Conservation (phyloP, 1,140 invertebrate species). For the Euura saliciscinereae region DNA sequence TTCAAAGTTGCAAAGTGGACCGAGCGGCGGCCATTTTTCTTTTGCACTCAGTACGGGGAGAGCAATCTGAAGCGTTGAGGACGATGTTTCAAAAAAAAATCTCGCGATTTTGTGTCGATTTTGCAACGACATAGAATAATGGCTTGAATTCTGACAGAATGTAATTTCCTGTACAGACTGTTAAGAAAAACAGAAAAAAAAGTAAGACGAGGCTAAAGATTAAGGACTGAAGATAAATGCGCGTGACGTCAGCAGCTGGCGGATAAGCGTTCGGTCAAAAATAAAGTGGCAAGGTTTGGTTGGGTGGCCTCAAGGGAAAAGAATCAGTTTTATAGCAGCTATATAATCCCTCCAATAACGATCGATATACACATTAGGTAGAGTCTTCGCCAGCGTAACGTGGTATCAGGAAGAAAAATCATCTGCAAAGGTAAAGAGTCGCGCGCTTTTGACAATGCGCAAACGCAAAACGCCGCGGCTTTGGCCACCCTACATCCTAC, state of each 20-base stretch:
- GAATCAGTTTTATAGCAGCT: neutral
- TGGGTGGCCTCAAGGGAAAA: neutral
- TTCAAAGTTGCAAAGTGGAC: too few relatives aligned
- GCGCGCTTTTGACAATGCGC: conserved; percentile 30
- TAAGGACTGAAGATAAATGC: neutral
- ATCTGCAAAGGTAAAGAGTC: neutral
- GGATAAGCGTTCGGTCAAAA: neutral
- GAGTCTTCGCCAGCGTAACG: neutral
- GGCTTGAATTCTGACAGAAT: too few relatives aligned
- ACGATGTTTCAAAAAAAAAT: too few relatives aligned
- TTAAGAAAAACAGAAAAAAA: neutral
- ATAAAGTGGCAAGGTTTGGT: neutral
- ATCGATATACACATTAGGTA: neutral
- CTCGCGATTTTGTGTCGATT: too few relatives aligned
- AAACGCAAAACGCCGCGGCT: conserved; percentile 31
- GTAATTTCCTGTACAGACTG: neutral
- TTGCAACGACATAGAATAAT: too few relatives aligned
- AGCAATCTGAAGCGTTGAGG: too few relatives aligned
- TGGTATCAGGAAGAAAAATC: neutral
- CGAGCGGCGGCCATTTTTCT: too few relatives aligned
- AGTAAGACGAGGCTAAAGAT: neutral
- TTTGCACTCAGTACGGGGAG: too few relatives aligned
- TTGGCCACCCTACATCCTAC: conserved; percentile 23
- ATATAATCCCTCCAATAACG: conserved; percentile 3
- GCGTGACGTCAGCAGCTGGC: neutral